Conservation (phyloP, 2,797 vertebrate species). For the Catamblyrhynchus diadema region DNA sequence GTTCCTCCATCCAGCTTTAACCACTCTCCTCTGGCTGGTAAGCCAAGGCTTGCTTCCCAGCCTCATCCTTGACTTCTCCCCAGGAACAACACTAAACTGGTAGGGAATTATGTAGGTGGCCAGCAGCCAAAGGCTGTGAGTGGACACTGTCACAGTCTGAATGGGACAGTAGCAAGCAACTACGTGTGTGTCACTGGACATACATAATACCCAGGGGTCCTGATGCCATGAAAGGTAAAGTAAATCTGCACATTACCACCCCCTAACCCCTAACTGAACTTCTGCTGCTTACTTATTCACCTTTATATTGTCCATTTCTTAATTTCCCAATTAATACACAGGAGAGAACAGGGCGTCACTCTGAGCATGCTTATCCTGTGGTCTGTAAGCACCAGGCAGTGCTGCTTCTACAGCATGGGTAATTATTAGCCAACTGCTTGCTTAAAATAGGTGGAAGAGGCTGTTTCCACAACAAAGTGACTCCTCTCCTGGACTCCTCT, state of each 20-base stretch:
- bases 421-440: neutral
- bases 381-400: neutral
- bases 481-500: neutral
- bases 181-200: fast-evolving
- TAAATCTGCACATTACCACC: neutral
- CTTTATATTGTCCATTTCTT: neutral
- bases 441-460: neutral
- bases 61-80: neutral
- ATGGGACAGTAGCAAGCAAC: neutral
- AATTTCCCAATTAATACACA: neutral
- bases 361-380: fast-evolving
- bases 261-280: neutral
- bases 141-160: neutral
- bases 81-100: neutral
- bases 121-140: neutral
- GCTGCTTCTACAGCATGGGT: neutral
- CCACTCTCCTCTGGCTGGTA: neutral
- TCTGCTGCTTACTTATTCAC: neutral
- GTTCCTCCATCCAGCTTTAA: neutral
- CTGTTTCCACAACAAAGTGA: neutral
- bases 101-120: neutral
- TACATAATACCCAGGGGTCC: neutral
- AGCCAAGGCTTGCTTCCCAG: neutral
- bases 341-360: neutral
- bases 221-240: neutral